Evolutionary conservation across 23 tunicate species (phyloP).

Genomic region (Botrylloides violaceus): DNA sequence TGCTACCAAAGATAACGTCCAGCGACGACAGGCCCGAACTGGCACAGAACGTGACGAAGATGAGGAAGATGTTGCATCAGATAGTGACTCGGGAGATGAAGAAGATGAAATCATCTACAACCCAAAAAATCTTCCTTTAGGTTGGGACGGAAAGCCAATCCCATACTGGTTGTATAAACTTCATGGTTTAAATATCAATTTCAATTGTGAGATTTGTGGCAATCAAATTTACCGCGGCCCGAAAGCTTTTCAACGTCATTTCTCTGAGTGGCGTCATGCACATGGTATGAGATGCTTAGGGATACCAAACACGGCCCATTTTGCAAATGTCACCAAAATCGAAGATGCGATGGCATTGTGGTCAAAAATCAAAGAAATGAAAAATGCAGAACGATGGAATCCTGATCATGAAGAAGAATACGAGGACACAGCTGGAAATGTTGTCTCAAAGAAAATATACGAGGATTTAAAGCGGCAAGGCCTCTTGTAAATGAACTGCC

Average conservation of each 20-base stretch:
- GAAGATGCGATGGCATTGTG: slow-evolving; percentile 98
- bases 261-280: slow-evolving; percentile 97
- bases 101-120: slow-evolving; percentile 97
- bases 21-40: slow-evolving; percentile 92
- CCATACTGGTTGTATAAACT: slow-evolving; percentile 98
- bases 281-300: slow-evolving; percentile 99
- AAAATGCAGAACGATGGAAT: slow-evolving; percentile 82
- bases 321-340: slow-evolving; percentile 98
- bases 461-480: slow-evolving; percentile 94
- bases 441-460: slow-evolving; percentile 77
- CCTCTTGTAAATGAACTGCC: slow-evolving; percentile 58
- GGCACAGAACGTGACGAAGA: slow-evolving; percentile 87
- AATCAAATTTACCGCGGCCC: slow-evolving; percentile 98
- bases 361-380: slow-evolving; percentile 84
- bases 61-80: slow-evolving; percentile 79
- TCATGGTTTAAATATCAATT: slow-evolving; percentile 94
- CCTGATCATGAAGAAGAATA: slow-evolving; percentile 96
- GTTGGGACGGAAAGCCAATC: slow-evolving; percentile 99
- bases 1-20: slow-evolving; percentile 86
- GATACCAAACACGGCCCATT: slow-evolving; percentile 99
- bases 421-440: slow-evolving; percentile 94
- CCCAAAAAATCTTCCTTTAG: slow-evolving; percentile 94
- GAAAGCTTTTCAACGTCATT: slow-evolving; percentile 96
- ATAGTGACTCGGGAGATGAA: slow-evolving; percentile 91
- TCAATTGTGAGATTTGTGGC: slow-evolving; percentile 96